These are phyloP conservation scores for Amniataba percoides DNA, from an alignment of 2,797 vertebrate species.

Conservation along the genomic window DNA sequence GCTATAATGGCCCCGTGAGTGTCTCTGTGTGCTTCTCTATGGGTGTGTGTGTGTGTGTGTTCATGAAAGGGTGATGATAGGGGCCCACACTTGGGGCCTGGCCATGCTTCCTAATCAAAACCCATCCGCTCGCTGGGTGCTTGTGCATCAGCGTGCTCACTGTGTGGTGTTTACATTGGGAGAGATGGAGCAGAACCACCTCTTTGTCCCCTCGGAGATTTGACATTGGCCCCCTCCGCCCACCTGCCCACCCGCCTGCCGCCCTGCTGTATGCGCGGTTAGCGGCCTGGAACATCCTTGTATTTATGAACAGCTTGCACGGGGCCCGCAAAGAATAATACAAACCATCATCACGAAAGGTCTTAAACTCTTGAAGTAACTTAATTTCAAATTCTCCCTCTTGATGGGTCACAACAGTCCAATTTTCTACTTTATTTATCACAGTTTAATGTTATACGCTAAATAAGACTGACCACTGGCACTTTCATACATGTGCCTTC, in stretches of 20 bases:
- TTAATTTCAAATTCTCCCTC: slow-evolving; percentile 18
- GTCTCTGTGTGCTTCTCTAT: slow-evolving; percentile 49
- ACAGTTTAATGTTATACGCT: not conserved
- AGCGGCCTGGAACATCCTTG: slow-evolving; percentile 52
- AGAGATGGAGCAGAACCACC: slow-evolving; percentile 71
- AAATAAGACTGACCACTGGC: not conserved
- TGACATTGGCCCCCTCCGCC: slow-evolving; percentile 37
- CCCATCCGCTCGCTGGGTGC: slow-evolving; percentile 48
- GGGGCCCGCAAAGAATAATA: slow-evolving; percentile 19
- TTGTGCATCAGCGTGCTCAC: slow-evolving; percentile 45
- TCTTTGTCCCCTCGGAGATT: slow-evolving; percentile 69
- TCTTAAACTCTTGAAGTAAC: slow-evolving; percentile 16
- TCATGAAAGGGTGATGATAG: slow-evolving; percentile 71
- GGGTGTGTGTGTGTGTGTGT: slow-evolving; percentile 46
- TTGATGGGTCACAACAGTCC: not conserved
- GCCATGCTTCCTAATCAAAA: slow-evolving; percentile 66
- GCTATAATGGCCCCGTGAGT: slow-evolving; percentile 75
- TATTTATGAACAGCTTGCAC: slow-evolving; percentile 40
- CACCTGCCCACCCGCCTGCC: slow-evolving; percentile 10
- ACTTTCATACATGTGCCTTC: slow-evolving; percentile 2
- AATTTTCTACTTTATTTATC: slow-evolving; percentile 13
- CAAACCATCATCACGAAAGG: slow-evolving; percentile 21
- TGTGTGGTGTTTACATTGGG: slow-evolving; percentile 64
- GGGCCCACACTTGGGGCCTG: slow-evolving; percentile 60
- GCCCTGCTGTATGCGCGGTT: slow-evolving; percentile 43